Base-by-base conservation (phyloP, 2,888 invertebrate species). In the Rhamnusium bicolor region DNA sequence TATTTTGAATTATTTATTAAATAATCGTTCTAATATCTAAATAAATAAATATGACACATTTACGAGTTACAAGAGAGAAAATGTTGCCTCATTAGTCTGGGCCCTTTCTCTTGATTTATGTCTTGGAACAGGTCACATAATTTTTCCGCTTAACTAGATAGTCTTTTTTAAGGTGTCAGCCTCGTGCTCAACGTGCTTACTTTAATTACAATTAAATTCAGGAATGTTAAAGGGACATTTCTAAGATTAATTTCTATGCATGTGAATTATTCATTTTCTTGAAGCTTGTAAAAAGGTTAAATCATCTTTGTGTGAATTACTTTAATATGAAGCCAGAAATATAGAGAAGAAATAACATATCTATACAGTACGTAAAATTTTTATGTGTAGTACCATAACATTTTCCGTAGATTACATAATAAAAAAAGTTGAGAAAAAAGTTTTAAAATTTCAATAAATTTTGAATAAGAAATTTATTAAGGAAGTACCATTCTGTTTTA, bases 211-310 rank as follows among this genome's bases (percentile, higher is more conserved):
- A 32, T 27, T 18, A 16, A 1, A 16, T 8, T 24, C 32, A 12
- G 58, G 58, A 58, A 58, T 32, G 58, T 58, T 58, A 58, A 58
- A 29, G 16, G 32, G 58, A 19, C 58, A 29, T 32, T 32, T 58
- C 6, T 24, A 14, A 58, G 58, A 58, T 58, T 58, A 58, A 32
- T 58, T 29, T 58, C 18, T 8, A 8, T n/a, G 7, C 8, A 16
- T 16, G 32, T 32, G 58, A 58, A 58, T 21, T 32, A 58, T 58
- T 58, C 27, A 58, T 54, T 27, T 54, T 10, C n/a, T n/a, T 40
- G n/a, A n/a, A 40, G 12, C 40, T n/a, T 40, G 12, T n/a, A 2
- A 2, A 2, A n/a, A 40, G 40, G 40, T n/a, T 40, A n/a, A 40
- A 40, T n/a, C n/a, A n/a, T n/a, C n/a, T n/a, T n/a, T n/a, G n/a